Evolutionary conservation across 2,888 invertebrate genomes (phyloP), one percentile per base, ranked within the genome.

Genomic region (Melanchra persicariae): DNA sequence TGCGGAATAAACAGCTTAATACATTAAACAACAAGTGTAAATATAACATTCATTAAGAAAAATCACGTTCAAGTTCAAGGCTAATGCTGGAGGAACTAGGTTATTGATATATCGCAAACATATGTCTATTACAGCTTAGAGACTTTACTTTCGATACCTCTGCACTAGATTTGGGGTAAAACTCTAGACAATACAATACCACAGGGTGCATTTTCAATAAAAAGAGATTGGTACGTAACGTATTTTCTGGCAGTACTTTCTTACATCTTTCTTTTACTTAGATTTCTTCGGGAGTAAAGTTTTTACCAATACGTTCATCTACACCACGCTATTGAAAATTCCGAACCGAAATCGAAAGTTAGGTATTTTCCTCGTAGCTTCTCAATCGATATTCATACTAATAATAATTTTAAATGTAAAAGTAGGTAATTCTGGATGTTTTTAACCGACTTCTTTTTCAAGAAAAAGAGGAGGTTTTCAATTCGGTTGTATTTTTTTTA

Each of bases 1-100:
- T 82, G 79, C 82, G 49, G 66, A 78, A 67, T 72, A 81, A 77
- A 82, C 24, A 52, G 26, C 51, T 77, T 62, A 55, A 43, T 30
- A 81, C 4, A 57, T 67, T 67, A 66, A 71, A 64, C 63, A 81
- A 57, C 8, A 24, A 64, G 19, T 51, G 60, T 58, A 67, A 49
- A 82, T 67, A 47, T 72, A 57, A 60, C 60, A 82, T 82, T 67
- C 4, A 61, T 82, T 60, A 77, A 8, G 30, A 77, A 59, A 57
- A 63, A 71, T 61, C 66, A 51, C 40, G 22, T 34, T 3, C 71
- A 47, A 78, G 72, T 64, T 82, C 79, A 79, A 64, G 82, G 82
- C 2, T 12, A 47, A 6, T 59, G 49, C 22, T 47, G 19, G 17
- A 47, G 7, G 52, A 66, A 52, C 8, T 70, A 45, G 61, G 47